Evolutionary conservation across 1,140 invertebrate genomes (phyloP).

Genomic region (Anastrepha ludens): DNA sequence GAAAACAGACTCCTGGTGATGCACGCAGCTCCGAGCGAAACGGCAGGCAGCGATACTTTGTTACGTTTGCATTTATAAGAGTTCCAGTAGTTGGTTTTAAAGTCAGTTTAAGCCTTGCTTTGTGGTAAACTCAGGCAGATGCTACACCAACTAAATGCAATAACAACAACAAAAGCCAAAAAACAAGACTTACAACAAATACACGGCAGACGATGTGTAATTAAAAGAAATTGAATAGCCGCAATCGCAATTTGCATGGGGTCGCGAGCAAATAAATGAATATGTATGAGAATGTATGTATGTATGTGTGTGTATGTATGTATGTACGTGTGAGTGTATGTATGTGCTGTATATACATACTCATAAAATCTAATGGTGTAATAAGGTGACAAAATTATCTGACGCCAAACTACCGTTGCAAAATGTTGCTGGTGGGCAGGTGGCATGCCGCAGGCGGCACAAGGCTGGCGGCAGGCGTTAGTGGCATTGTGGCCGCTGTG

Average conservation of each 20-base stretch:
- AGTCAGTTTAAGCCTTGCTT: too few relatives aligned
- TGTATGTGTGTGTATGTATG: background rate
- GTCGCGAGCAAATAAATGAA: too few relatives aligned
- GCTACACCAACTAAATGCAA: background rate
- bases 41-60: too few relatives aligned
- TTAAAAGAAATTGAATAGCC: conserved; percentile 1
- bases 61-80: background rate
- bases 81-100: background rate
- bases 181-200: background rate
- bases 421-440: too few relatives aligned
- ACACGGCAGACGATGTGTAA: background rate
- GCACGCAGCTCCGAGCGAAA: too few relatives aligned
- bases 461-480: background rate
- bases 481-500: too few relatives aligned
- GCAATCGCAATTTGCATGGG: background rate
- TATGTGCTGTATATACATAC: background rate
- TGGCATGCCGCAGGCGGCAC: background rate
- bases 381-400: conserved; percentile 37
- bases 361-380: conserved; percentile 9
- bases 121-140: too few relatives aligned
- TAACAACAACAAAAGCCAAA: background rate
- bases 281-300: too few relatives aligned
- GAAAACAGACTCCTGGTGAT: too few relatives aligned
- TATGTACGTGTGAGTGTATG: background rate
- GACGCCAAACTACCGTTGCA: background rate